Percentiles rank a stretch among this genome's conserved stretches.
phyloP scores from a whole-genome alignment of 2,797 vertebrate genomes.

The Echiichthys vipera region DNA sequence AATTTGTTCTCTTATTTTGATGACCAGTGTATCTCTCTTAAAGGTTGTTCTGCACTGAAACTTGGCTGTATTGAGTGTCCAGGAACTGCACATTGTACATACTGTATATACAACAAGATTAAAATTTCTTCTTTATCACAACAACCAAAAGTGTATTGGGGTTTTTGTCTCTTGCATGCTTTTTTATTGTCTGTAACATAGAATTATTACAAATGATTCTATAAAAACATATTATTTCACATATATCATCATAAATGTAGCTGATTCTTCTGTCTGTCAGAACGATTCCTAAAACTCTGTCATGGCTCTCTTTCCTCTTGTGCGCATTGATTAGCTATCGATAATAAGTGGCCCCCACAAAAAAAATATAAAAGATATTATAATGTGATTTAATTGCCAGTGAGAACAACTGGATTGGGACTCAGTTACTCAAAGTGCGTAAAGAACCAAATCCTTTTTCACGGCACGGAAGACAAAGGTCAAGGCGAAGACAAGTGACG shows the following conservation, averaged over 20 bases:
- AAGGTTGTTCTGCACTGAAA: slow-evolving; percentile 62
- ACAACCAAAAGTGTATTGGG: not conserved
- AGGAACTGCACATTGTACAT: slow-evolving; percentile 72
- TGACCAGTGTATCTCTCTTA: slow-evolving; percentile 54
- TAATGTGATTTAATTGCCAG: slow-evolving; percentile 4
- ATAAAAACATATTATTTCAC: not conserved
- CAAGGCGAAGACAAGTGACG: not conserved
- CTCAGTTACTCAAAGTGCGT: slow-evolving; percentile 2
- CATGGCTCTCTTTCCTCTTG: not conserved
- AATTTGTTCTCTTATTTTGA: too few relatives aligned
- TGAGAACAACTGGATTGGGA: slow-evolving; percentile 28
- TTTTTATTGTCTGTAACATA: not conserved
- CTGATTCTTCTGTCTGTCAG: not conserved
- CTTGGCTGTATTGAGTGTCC: slow-evolving; percentile 54
- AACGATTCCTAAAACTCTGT: not conserved
- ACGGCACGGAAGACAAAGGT: not conserved
- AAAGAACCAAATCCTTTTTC: slow-evolving; percentile 1
- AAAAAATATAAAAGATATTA: slow-evolving; percentile 8
- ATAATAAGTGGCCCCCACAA: slow-evolving; percentile 8
- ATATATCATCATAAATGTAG: not conserved
- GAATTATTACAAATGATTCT: not conserved
- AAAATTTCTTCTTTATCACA: slow-evolving; percentile 77
- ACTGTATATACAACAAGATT: slow-evolving; percentile 76
- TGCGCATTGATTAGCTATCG: not conserved
- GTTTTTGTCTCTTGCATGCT: not conserved